Evolutionary conservation across 2,113 vertebrate species (phyloP).

Genomic region (Brachyhypopomus gauderio): DNA sequence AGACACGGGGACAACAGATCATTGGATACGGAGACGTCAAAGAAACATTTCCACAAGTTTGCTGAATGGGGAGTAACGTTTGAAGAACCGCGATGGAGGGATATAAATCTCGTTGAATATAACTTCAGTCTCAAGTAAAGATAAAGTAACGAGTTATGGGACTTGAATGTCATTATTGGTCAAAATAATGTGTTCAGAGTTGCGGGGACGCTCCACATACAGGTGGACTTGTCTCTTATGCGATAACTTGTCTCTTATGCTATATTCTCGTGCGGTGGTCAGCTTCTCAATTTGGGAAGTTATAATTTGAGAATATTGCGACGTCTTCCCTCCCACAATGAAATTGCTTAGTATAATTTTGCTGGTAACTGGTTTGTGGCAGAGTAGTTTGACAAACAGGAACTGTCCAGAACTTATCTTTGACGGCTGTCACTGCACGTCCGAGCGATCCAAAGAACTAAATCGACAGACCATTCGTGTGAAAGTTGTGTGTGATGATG

Average conservation of each 20-base stretch:
- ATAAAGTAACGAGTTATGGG: background rate
- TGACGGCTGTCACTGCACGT: constrained; percentile 84
- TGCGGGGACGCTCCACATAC: background rate
- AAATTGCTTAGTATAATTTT: constrained; percentile 63
- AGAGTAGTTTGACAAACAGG: constrained; percentile 69
- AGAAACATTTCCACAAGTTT: background rate
- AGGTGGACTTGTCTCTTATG: constrained; percentile 48
- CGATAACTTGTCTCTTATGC: background rate
- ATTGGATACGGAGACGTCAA: background rate
- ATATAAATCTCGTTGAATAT: background rate
- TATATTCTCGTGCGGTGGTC: constrained; percentile 61
- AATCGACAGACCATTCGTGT: constrained; percentile 77
- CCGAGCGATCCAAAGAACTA: constrained; percentile 81
- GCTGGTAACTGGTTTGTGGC: constrained; percentile 67
- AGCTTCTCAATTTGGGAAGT: constrained; percentile 58
- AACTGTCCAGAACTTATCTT: constrained; percentile 84
- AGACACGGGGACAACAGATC: background rate
- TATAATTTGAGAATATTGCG: constrained; percentile 52
- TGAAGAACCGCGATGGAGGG: background rate
- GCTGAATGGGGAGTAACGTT: background rate
- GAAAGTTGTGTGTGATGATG: constrained; percentile 81
- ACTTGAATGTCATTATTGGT: too few relatives aligned
- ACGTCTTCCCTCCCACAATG: constrained; percentile 60
- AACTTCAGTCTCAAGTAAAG: background rate
- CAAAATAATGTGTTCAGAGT: background rate